These are phyloP conservation scores for Popillia japonica DNA, from an alignment of 1,140 invertebrate genomes.

Conservation along the genomic window DNA sequence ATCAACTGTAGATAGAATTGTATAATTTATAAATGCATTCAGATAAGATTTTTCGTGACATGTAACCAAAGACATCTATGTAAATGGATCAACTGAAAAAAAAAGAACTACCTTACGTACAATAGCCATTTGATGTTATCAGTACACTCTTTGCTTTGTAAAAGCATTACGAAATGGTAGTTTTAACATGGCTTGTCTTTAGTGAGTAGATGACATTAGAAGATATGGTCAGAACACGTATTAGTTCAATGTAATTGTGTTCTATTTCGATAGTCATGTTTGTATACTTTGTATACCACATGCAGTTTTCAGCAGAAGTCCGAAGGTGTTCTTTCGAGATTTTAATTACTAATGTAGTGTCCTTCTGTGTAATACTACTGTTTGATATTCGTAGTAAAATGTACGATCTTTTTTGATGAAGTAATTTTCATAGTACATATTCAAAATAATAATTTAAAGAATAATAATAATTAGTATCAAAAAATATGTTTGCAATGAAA, in stretches of 20 bases:
- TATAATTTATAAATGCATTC: neutral
- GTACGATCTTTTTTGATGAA: too few relatives aligned
- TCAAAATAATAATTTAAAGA: too few relatives aligned
- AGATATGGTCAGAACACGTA: neutral
- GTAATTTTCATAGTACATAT: too few relatives aligned
- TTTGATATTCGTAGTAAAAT: too few relatives aligned
- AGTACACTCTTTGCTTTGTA: neutral
- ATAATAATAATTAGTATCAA: too few relatives aligned
- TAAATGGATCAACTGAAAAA: neutral
- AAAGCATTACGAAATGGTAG: neutral
- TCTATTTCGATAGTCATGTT: slow-evolving; percentile 6
- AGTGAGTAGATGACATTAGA: slow-evolving; percentile 2
- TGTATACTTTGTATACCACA: neutral
- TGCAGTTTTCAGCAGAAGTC: neutral
- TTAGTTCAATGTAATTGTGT: slow-evolving; percentile 19
- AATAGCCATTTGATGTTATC: slow-evolving; percentile 14
- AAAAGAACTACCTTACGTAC: neutral
- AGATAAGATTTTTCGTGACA: neutral
- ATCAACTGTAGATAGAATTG: too few relatives aligned
- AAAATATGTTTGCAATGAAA: too few relatives aligned
- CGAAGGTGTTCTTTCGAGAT: neutral
- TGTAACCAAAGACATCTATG: neutral
- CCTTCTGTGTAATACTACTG: too few relatives aligned
- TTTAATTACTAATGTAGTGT: neutral
- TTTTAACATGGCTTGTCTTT: slow-evolving; percentile 10